phyloP scores from a whole-genome alignment of 2,797 vertebrate species.

The Lemur catta region DNA sequence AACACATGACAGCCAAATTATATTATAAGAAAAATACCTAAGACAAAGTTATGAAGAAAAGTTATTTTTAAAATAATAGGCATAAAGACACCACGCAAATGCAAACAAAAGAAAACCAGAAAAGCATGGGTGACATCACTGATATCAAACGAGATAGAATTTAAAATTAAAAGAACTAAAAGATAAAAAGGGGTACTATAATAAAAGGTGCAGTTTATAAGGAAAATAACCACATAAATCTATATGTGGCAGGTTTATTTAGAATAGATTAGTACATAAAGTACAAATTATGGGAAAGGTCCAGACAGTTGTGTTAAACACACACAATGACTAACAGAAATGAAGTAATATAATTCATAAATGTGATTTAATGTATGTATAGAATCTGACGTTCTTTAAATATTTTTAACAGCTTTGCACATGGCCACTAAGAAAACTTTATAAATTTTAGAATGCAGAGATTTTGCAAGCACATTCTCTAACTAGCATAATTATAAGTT shows the following conservation, averaged over 20 bases:
- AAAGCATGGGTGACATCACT: background rate
- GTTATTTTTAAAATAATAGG: background rate
- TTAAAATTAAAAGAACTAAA: background rate
- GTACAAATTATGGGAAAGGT: background rate
- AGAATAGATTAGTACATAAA: background rate
- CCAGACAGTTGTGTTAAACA: background rate
- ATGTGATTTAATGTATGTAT: background rate
- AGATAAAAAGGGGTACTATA: background rate
- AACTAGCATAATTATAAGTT: background rate
- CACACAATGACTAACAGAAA: background rate
- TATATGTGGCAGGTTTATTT: background rate
- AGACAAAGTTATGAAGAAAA: background rate
- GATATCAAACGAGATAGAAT: background rate
- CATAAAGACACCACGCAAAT: background rate
- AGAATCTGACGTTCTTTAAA: background rate
- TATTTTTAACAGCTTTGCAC: background rate
- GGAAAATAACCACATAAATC: background rate
- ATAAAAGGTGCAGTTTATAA: background rate
- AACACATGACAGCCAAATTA: background rate
- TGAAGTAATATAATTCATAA: background rate
- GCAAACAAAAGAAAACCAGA: slow-evolving; percentile 1
- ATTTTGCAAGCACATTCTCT: background rate
- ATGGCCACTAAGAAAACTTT: background rate
- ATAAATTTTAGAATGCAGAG: background rate
- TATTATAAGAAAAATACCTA: background rate